Percentiles rank a stretch among this genome's conserved stretches.
These are phyloP conservation scores for Kryptopterus vitreolus DNA, from an alignment of 2,797 vertebrate genomes.

Conservation along the genomic window DNA sequence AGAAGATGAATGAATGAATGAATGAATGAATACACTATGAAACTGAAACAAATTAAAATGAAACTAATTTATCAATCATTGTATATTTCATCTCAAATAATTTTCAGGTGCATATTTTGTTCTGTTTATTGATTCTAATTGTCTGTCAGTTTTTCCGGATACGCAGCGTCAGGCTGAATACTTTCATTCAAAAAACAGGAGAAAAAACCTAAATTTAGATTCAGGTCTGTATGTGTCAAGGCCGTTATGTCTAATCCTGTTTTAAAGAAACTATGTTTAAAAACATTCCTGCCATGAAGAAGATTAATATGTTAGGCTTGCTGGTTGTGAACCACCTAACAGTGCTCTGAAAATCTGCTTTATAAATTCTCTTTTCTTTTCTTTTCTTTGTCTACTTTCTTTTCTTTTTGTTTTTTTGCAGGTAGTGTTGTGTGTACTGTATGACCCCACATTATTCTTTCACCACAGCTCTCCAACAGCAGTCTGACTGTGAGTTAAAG, in stretches of 20 bases:
- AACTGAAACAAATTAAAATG: too few species aligned
- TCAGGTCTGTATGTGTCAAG: not conserved
- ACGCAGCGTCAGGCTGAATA: too few species aligned
- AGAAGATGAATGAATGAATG: too few species aligned
- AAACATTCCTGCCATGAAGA: too few species aligned
- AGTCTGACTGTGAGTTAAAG: constrained; percentile 36
- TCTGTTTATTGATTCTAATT: too few species aligned
- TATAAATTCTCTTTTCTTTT: not conserved
- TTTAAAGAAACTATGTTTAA: too few species aligned
- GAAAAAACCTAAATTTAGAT: not conserved
- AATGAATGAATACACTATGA: too few species aligned
- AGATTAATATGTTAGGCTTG: not conserved
- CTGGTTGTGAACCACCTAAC: not conserved
- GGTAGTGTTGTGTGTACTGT: not conserved
- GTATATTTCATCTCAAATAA: too few species aligned
- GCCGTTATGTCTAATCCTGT: not conserved
- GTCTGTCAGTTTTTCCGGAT: too few species aligned
- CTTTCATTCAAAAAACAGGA: too few species aligned
- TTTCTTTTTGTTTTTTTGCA: constrained; percentile 12
- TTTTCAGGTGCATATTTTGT: too few species aligned
- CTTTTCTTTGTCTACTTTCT: not conserved
- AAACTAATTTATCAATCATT: too few species aligned
- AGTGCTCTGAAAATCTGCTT: not conserved
- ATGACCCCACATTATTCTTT: constrained; percentile 18
- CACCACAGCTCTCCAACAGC: constrained; percentile 34